These are phyloP conservation scores for Agonopterix heracliana DNA, from an alignment of 2,888 invertebrate genomes.

Conservation along the genomic window DNA sequence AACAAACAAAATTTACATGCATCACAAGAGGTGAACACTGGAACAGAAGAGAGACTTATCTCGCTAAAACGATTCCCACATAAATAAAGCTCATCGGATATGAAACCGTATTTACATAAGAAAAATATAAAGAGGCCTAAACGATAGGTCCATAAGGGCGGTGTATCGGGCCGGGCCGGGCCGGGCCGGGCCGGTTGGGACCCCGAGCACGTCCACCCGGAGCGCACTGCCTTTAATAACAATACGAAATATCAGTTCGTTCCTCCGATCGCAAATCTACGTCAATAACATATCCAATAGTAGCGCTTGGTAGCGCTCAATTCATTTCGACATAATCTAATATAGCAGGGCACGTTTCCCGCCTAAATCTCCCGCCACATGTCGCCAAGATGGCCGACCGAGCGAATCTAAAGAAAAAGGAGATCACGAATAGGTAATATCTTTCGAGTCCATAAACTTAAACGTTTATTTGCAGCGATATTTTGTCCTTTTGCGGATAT, in stretches of 20 bases:
- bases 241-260: constrained; percentile 77
- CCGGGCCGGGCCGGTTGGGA: constrained; percentile 36
- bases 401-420: constrained; percentile 72
- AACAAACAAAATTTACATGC: constrained; percentile 60
- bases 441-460: constrained; percentile 76
- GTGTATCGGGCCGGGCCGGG: constrained; percentile 30
- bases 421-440: constrained; percentile 76
- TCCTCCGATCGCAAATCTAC: constrained; percentile 76
- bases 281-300: constrained; percentile 77
- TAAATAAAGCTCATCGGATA: constrained; percentile 77
- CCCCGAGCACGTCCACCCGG: constrained; percentile 59
- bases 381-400: constrained; percentile 75
- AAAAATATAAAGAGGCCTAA: constrained; percentile 76
- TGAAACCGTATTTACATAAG: constrained; percentile 75
- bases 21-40: constrained; percentile 63
- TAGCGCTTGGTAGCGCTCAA: constrained; percentile 72
- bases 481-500: constrained; percentile 74
- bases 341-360: constrained; percentile 73
- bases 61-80: constrained; percentile 76
- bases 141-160: constrained; percentile 70
- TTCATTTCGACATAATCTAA: constrained; percentile 76
- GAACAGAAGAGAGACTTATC: constrained; percentile 66
- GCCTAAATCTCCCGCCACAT: constrained; percentile 75
- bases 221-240: constrained; percentile 69
- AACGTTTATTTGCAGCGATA: constrained; percentile 76